Base-by-base conservation (phyloP, 2,113 vertebrate species). In the Tachuris rubrigastra region DNA sequence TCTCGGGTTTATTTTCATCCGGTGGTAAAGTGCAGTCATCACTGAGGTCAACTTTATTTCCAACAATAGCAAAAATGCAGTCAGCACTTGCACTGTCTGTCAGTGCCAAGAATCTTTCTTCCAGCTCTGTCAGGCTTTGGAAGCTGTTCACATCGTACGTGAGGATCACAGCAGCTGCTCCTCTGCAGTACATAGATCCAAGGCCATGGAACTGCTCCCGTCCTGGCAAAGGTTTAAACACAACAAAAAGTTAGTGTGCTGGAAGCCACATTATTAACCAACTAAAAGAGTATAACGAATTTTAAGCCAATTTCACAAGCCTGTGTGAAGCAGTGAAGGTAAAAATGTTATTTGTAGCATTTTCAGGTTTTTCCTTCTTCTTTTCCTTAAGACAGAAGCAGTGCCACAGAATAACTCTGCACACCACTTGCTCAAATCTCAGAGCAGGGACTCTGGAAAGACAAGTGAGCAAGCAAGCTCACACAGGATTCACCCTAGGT, bases 141-240 rank as follows among this genome's bases (percentile, higher is more conserved):
- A 97, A 98, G 96, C 98, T 99, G 84, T 98, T 99, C 88, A 99
- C 99, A 1, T 99, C 99, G 0, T 99, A 99, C 5, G 98, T 99
- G 56, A 99, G 98, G 96, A 99, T 99, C 97, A 99, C 95, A 1
- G 99, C 99, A 1, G 98, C 98, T 0, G 99, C 99, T 4, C 99
- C 98, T 27, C 99, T 97, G 88, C 99, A 99, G 97, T 99, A 99
- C 99, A 99, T 99, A 11, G 99, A 99, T 56, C 99, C 99, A 30
- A 99, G 97, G 33, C 99, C 99, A 2, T 99, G 99, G 92, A 99
- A 99, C 97, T 99, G 99, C 88, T 99, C 99, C 22, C 99, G 98
- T 83, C 99, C 99, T 99, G 98, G 82, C 53, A 91, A 66, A 93
- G 79, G 93, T 72, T 93, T 56, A 89, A 89, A 89, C 50, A 78